phyloP scores from a whole-genome alignment of 2,113 vertebrate species.

The Hippocampus abdominalis region DNA sequence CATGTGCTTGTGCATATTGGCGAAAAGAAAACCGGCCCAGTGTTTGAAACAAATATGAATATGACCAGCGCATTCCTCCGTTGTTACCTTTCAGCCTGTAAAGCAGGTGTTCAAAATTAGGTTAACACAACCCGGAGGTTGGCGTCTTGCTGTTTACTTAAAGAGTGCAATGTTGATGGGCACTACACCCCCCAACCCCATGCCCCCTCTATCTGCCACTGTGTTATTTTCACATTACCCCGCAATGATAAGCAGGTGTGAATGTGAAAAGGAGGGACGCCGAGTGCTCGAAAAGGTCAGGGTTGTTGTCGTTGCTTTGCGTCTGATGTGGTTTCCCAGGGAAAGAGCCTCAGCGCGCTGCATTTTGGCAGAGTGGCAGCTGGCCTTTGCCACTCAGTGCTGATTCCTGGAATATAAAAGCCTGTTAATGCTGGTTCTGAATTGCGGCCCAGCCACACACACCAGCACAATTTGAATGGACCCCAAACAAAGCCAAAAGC shows the following conservation, averaged over 20 bases:
- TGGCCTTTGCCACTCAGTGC: slow-evolving; percentile 41
- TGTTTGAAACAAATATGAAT: background rate
- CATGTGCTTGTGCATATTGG: background rate
- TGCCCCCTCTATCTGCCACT: background rate
- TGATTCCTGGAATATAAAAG: slow-evolving; percentile 23
- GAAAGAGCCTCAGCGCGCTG: slow-evolving; percentile 15
- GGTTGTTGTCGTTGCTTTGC: slow-evolving; percentile 12
- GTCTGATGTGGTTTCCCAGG: slow-evolving; percentile 47
- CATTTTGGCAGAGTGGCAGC: slow-evolving; percentile 34
- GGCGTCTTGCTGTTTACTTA: slow-evolving; percentile 11
- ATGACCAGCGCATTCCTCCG: background rate
- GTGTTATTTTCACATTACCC: slow-evolving; percentile 41
- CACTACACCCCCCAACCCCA: background rate
- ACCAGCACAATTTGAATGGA: slow-evolving; percentile 37
- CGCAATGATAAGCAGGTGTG: slow-evolving; percentile 42
- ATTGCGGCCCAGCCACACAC: slow-evolving; percentile 71
- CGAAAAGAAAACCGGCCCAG: background rate
- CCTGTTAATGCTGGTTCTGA: slow-evolving; percentile 56
- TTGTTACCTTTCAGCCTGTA: slow-evolving; percentile 18
- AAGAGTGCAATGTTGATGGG: slow-evolving; percentile 19
- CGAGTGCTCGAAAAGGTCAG: slow-evolving; percentile 38
- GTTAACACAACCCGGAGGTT: slow-evolving; percentile 14
- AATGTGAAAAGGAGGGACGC: slow-evolving; percentile 26
- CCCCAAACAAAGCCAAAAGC: slow-evolving; percentile 35
- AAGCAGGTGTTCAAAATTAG: slow-evolving; percentile 34